Evolutionary conservation across 1,140 invertebrate species (phyloP).

Genomic region (Drosophila sproati): DNA sequence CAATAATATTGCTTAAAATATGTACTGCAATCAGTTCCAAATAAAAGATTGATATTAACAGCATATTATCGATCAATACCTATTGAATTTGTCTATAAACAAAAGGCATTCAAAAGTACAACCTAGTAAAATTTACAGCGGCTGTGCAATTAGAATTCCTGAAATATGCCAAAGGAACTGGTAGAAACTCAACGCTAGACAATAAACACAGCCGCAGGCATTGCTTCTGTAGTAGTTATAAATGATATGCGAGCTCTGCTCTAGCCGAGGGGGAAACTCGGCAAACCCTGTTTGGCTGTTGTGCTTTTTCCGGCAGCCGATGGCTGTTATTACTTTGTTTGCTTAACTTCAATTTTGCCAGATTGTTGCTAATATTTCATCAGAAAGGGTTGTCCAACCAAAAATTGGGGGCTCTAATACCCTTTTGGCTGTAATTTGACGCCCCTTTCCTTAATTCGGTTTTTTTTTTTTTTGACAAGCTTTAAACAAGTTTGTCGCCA

Average conservation of each 20-base stretch:
- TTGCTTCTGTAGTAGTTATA: slow-evolving; percentile 6
- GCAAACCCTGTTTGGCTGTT: slow-evolving; percentile 14
- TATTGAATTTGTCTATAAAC: too few species aligned
- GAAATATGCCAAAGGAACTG: not conserved
- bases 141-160: not conserved
- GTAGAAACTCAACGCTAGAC: not conserved
- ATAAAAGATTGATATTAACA: too few species aligned
- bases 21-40: too few species aligned
- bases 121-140: not conserved
- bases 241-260: slow-evolving; percentile 29
- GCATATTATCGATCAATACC: too few species aligned
- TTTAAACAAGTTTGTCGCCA: slow-evolving; percentile 70
- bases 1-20: too few species aligned
- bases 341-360: slow-evolving; percentile 58
- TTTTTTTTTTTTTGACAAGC: slow-evolving; percentile 39
- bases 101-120: not conserved
- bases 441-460: not conserved
- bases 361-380: slow-evolving; percentile 69
- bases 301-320: slow-evolving; percentile 27
- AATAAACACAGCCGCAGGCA: slow-evolving; percentile 1
- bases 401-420: slow-evolving; percentile 9
- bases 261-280: slow-evolving; percentile 10
- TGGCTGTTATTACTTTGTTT: slow-evolving; percentile 48
- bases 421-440: slow-evolving; percentile 7
- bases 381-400: slow-evolving; percentile 53